Evolutionary conservation across 2,797 vertebrate species (phyloP), one percentile per base, ranked within the genome.

Genomic region (Arremon brunneinucha): DNA sequence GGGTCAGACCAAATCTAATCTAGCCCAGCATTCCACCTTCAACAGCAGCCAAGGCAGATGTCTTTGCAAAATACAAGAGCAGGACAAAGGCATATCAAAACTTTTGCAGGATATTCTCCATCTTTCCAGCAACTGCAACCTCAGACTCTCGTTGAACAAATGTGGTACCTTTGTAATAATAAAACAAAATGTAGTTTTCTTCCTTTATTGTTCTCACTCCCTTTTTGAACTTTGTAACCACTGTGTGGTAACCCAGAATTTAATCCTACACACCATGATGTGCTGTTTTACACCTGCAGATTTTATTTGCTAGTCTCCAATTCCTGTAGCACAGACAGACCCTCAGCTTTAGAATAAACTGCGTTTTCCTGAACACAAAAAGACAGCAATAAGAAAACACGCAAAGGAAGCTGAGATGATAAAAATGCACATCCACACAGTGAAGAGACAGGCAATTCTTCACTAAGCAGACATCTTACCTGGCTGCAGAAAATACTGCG

Each of bases 401-500:
- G 4, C 14, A 62, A 75, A 80, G 57, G 34, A 87, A 85, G 57
- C 8, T 20, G 70, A 83, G 46, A 47, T 75, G 87, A 87, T 80
- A 65, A 87, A 91, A 70, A 91, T 43, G 64, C 53, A 50, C 8
- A 1, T 65, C 47, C 65, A 55, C 30, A 32, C 6, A 5, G 34
- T 21, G 24, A 74, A 68, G 84, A 76, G 57, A 87, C 49, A 81
- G 68, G 41, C 65, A 83, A 46, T 72, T 78, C 87, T 64, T 92
- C 85, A 92, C 82, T 49, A 57, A 65, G 53, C 26, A 92, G 83
- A 50, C 65, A 50, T 26, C 78, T 57, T 59, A 65, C 46, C 75
- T 43, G 65, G 26, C 77, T 87, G 43, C 84, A 83, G 78, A 21
- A 97, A 39, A 64, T 27, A n/a, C 65, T 65, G 74, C 79, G 89